Conservation (phyloP, 2,113 vertebrate genomes). For the Platysternon megacephalum region DNA sequence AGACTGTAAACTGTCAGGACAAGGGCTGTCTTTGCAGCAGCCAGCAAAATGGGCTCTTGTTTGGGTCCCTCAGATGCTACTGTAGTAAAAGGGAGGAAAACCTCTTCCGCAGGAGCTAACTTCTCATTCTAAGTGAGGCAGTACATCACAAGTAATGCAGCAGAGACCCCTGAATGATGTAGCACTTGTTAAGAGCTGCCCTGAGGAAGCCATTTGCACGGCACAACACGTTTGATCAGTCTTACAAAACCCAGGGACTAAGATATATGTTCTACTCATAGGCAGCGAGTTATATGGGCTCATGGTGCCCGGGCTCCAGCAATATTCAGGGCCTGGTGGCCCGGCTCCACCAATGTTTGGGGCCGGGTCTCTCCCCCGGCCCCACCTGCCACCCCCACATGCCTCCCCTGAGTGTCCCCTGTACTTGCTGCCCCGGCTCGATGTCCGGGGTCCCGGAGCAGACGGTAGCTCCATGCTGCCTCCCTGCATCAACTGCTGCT, state of each 20-base stretch:
- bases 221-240: neutral
- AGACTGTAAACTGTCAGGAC: neutral
- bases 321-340: too few relatives aligned
- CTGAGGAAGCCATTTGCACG: neutral
- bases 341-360: too few relatives aligned
- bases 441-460: too few relatives aligned
- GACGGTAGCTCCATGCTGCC: too few relatives aligned
- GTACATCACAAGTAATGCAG: neutral
- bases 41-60: neutral
- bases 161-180: neutral
- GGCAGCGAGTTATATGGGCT: too few relatives aligned
- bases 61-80: neutral
- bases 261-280: neutral
- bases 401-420: too few relatives aligned
- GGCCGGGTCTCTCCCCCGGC: too few relatives aligned
- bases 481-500: too few relatives aligned
- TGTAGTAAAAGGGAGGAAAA: neutral
- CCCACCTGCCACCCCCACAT: too few relatives aligned
- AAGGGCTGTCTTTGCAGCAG: neutral
- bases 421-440: too few relatives aligned
- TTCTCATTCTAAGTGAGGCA: neutral
- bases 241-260: neutral
- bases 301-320: too few relatives aligned
- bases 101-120: neutral
- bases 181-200: neutral